Evolutionary conservation across 2,113 vertebrate species (phyloP), one percentile per base, ranked within the genome.

Genomic region (Siniperca knerii): DNA sequence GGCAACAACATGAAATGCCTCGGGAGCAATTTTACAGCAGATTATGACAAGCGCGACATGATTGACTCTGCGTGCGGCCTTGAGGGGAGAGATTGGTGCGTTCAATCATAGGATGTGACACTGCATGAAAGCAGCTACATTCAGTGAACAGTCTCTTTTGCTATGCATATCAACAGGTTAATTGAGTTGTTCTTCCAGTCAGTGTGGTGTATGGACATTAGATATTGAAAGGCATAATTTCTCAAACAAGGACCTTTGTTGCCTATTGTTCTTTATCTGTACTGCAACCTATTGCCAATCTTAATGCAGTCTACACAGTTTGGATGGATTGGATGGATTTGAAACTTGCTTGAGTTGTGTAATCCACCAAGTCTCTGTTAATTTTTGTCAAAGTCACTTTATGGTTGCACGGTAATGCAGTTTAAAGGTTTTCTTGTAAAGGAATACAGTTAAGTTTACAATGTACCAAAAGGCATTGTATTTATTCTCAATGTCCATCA

Each of bases 61-160:
- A 87, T 66, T 77, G 87, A 85, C 81, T 82, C 72, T 25, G 84
- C 33, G 12, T 86, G 77, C 35, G 70, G 83, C 83, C 78, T 84
- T 58, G 75, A 66, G 62, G 33, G 66, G 52, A 62, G 80, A 89
- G 90, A 90, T 82, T 75, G 82, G 67, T 90, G 82, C 84, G 58
- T 87, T 89, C 68, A 87, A 77, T 90, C 86, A 89, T 72, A n/a
- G 75, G 61, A 84, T 78, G 80, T 86, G 84, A 85, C 89, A 88
- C 70, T 16, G 81, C 84, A 75, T 85, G 84, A 81, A 81, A 78
- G 77, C 21, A 16, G 72, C 55, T 60, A 23, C 57, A 68, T 75
- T 78, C 61, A 37, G 64, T 7, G 48, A 83, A 60, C 72, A 54
- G 6, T 20, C 18, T 69, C 55, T 76, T 84, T 61, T 0, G 66